Evolutionary conservation across 2,797 vertebrate species (phyloP).

Genomic region (Hydrolagus colliei): DNA sequence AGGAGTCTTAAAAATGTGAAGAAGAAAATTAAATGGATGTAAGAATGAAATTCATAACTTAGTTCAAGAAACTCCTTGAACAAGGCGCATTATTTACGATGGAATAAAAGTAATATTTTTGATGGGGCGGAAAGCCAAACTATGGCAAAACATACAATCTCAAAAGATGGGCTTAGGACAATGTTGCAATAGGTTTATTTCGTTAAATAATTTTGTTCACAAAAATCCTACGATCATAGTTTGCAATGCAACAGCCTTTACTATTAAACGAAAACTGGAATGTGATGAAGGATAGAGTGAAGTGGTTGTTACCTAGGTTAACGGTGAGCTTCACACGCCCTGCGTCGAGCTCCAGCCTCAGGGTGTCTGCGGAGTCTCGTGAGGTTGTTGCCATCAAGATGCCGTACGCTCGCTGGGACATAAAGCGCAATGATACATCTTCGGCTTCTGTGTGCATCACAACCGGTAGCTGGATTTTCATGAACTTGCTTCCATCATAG

Average conservation of each 20-base stretch:
- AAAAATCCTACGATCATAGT: not conserved
- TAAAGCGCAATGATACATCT: constrained; percentile 96
- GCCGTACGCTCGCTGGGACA: constrained; percentile 89
- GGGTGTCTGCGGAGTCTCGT: constrained; percentile 82
- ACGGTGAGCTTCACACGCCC: constrained; percentile 91
- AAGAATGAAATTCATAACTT: constrained; percentile 14
- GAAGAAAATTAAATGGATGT: not conserved
- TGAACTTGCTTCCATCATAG: constrained; percentile 96
- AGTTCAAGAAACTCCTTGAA: not conserved
- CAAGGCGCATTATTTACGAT: not conserved
- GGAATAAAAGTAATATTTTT: constrained; percentile 12
- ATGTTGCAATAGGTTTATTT: constrained; percentile 3
- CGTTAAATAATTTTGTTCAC: not conserved
- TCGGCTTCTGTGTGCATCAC: constrained; percentile 97
- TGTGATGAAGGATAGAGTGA: constrained; percentile 28
- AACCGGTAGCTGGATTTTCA: constrained; percentile 94
- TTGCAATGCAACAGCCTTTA: constrained; percentile 1
- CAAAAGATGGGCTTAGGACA: constrained; percentile 28
- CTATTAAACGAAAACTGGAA: constrained; percentile 40
- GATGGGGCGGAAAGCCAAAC: not conserved
- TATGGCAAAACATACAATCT: not conserved
- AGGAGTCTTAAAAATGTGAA: not conserved
- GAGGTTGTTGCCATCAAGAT: constrained; percentile 89
- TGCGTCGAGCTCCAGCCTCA: constrained; percentile 85
- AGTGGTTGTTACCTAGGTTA: constrained; percentile 83